Evolutionary conservation across 92 coral and sea anemone genomes (phyloP).

Genomic region (Siderastrea radians): DNA sequence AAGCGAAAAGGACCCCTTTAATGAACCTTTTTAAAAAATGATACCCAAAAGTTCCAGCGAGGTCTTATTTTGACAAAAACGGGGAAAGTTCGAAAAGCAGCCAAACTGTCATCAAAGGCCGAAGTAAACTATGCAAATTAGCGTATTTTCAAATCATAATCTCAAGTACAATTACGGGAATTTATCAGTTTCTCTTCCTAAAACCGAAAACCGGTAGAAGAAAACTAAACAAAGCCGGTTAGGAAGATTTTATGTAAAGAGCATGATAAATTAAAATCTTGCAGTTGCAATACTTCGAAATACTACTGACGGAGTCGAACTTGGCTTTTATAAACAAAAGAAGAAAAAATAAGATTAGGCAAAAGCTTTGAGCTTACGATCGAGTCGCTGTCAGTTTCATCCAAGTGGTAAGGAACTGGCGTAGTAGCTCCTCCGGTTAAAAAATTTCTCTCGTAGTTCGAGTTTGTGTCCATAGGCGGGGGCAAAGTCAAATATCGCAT

Average conservation of each 20-base stretch:
- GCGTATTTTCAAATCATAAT: not conserved
- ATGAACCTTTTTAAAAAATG: no score
- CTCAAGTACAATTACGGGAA: not conserved
- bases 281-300: no score
- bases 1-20: no score
- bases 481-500: slow-evolving; percentile 36
- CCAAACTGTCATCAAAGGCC: no score
- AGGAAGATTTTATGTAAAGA: not conserved
- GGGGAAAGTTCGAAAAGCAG: no score
- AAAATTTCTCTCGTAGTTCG: slow-evolving; percentile 41
- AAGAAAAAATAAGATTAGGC: not conserved
- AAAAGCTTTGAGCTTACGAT: slow-evolving; percentile 69
- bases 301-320: not conserved
- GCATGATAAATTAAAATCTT: not conserved
- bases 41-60: no score
- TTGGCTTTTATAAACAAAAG: not conserved
- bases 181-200: not conserved
- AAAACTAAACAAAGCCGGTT: not conserved
- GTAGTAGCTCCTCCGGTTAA: slow-evolving; percentile 54
- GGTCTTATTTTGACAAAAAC: no score
- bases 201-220: not conserved
- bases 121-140: no score
- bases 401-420: slow-evolving; percentile 84
- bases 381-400: slow-evolving; percentile 90
- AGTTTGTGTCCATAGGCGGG: slow-evolving; percentile 50